These are phyloP conservation scores for Sebastes glaucus DNA, from an alignment of 2,797 vertebrate species.

Conservation along the genomic window DNA sequence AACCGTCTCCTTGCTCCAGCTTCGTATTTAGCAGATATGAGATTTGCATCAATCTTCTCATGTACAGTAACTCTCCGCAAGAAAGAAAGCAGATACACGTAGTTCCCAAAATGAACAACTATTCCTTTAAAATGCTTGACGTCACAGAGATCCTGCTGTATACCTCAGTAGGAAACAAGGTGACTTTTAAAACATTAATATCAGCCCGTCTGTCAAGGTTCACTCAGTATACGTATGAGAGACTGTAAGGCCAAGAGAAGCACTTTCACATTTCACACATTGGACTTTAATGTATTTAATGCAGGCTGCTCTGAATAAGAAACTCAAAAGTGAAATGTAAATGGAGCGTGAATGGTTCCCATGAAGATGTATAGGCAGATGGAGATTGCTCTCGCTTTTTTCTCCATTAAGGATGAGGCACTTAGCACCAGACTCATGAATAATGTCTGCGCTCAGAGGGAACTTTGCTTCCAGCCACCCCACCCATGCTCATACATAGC, in stretches of 20 bases:
- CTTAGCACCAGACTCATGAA: constrained; percentile 48
- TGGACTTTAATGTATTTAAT: constrained; percentile 4
- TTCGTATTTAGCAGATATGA: not conserved
- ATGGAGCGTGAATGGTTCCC: not conserved
- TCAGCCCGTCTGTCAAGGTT: not conserved
- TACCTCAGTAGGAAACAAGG: not conserved
- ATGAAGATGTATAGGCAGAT: not conserved
- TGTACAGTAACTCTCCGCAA: not conserved
- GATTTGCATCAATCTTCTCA: not conserved
- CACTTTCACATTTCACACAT: not conserved
- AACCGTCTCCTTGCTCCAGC: not conserved
- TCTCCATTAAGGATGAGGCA: constrained; percentile 41
- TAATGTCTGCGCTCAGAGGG: constrained; percentile 32
- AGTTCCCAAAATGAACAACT: not conserved
- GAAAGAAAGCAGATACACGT: not conserved
- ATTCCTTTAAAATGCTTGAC: not conserved
- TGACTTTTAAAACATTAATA: not conserved
- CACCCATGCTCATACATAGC: not conserved
- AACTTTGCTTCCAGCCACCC: constrained; percentile 21
- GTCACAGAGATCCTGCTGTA: not conserved
- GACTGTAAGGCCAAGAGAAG: not conserved
- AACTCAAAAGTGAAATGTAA: not conserved
- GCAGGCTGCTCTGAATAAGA: not conserved
- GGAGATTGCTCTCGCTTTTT: not conserved
- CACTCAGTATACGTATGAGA: not conserved